Evolutionary conservation across 2,888 invertebrate genomes (phyloP).

Genomic region (Candidula unifasciata): DNA sequence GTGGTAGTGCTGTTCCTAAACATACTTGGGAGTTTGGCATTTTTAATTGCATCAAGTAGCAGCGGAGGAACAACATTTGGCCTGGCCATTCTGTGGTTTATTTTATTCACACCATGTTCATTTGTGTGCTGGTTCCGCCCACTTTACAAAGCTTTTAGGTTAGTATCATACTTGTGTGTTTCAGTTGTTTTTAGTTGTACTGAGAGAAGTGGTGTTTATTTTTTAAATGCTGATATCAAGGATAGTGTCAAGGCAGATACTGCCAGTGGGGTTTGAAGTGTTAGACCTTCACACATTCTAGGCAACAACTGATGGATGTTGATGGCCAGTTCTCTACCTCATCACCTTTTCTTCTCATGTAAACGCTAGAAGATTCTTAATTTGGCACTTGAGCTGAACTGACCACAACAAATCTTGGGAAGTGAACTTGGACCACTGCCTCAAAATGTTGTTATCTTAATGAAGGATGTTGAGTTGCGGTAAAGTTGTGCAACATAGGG

Average conservation of each 20-base stretch:
- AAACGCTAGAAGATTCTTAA: no score
- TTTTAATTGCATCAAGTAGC: slow-evolving; percentile 81
- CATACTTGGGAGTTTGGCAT: slow-evolving; percentile 89
- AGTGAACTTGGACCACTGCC: no score
- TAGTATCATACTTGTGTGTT: slow-evolving; percentile 50
- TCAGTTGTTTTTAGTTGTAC: neutral
- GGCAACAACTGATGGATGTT: no score
- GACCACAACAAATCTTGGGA: no score
- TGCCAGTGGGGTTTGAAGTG: neutral
- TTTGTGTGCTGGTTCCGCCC: slow-evolving; percentile 99
- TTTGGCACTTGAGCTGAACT: no score
- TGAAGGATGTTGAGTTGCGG: no score
- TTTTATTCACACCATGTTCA: slow-evolving; percentile 96
- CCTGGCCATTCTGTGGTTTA: slow-evolving; percentile 90
- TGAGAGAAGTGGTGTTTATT: neutral
- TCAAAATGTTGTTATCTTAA: no score
- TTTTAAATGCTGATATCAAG: neutral
- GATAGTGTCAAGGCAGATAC: no score
- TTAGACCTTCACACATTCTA: no score
- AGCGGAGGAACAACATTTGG: slow-evolving; percentile 86
- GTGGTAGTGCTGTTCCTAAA: slow-evolving; percentile 90
- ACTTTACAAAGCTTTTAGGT: slow-evolving; percentile 97
- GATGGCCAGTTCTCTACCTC: no score
- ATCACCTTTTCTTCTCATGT: no score
- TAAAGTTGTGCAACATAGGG: no score